phyloP scores from a whole-genome alignment of 2,113 vertebrate species.

The Morone saxatilis region DNA sequence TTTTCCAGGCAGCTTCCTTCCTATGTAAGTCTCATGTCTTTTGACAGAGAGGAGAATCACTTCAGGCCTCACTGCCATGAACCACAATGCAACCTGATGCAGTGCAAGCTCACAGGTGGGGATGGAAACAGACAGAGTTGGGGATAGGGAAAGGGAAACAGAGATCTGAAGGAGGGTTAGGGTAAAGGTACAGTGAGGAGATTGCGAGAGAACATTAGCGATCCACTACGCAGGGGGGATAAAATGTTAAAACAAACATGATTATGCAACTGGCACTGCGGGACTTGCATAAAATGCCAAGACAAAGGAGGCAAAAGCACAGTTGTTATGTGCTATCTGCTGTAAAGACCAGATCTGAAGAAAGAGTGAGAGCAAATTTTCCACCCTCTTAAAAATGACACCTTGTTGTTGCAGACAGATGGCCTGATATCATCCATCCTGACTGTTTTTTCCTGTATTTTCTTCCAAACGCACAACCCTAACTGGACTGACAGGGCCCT shows the following conservation, averaged over 20 bases:
- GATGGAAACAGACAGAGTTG: not conserved
- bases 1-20: slow-evolving; percentile 42
- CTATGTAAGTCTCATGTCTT: slow-evolving; percentile 31
- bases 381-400: slow-evolving; percentile 65
- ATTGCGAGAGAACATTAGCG: slow-evolving; percentile 24
- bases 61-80: slow-evolving; percentile 3
- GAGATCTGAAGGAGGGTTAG: not conserved
- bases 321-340: slow-evolving; percentile 36
- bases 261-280: slow-evolving; percentile 54
- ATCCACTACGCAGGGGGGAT: not conserved
- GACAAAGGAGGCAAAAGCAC: slow-evolving; percentile 50
- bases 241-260: slow-evolving; percentile 46
- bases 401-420: slow-evolving; percentile 74
- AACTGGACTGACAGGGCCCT: slow-evolving; percentile 70
- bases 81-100: slow-evolving; percentile 20
- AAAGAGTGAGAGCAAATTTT: slow-evolving; percentile 55
- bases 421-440: slow-evolving; percentile 72
- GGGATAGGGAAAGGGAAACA: not conserved
- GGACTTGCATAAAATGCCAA: slow-evolving; percentile 60
- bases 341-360: slow-evolving; percentile 51
- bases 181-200: slow-evolving; percentile 8
- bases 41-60: slow-evolving; percentile 1
- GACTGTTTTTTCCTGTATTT: slow-evolving; percentile 33
- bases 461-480: slow-evolving; percentile 58
- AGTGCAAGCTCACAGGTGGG: slow-evolving; percentile 14